Evolutionary conservation across 2,113 vertebrate genomes (phyloP), one percentile per base, ranked within the genome.

Genomic region (Aix galericulata): DNA sequence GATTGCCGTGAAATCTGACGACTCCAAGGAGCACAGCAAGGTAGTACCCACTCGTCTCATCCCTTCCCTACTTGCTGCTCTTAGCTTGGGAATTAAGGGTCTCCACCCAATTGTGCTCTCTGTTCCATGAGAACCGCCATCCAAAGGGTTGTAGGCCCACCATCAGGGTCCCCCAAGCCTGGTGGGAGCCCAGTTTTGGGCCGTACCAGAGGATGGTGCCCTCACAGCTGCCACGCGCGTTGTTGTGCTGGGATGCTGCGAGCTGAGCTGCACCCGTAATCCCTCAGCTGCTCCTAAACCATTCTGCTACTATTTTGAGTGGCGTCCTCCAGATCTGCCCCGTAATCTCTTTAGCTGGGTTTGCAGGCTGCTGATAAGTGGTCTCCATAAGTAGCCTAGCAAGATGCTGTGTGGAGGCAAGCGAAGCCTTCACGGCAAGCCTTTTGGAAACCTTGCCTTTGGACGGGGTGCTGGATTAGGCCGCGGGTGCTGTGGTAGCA

Each of bases 1-100:
- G 97, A 99, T 99, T 8, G 97, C 98, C 0, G 99, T 99, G 76
- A 99, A 99, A 84, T 97, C 97, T 0, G 99, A 99, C 2, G 99
- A 99, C 69, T 98, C 98, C 87, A 98, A 98, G 67, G 98, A 98
- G 36, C 98, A 98, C 72, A 98, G 98, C 96, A 98, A 98, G 97
- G 98, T 98, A 94, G 52, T 71, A 56, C 17, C 17, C 34, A 6
- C 52, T 63, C 8, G 0, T 73, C 40, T 56, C 14, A 3, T 32
- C 42, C 63, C 42, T 82, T 86, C 55, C 40, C 40, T 5, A 2
- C 42, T 26, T 62, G 50, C 68, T 26, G 21, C 31, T 63, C 68
- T 48, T 52, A 59, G 58, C 23, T 87, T 71, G 55, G 67, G 88
- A 86, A 78, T 22, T 31, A 38, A 27, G 11, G 13, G 34, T 67